phyloP scores from a whole-genome alignment of 2,888 invertebrate genomes.

The Mycalesis mineus region DNA sequence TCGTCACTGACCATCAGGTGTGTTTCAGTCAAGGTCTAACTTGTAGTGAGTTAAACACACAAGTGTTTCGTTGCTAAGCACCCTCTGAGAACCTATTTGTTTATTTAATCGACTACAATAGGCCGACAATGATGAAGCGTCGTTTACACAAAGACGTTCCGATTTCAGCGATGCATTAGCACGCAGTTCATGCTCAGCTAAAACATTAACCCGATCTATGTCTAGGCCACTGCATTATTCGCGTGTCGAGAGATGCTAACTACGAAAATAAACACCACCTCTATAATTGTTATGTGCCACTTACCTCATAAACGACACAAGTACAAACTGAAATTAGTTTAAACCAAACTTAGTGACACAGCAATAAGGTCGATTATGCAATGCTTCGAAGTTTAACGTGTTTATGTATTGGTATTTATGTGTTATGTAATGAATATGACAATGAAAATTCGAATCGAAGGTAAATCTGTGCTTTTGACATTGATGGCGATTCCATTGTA shows the following conservation, averaged over 20 bases:
- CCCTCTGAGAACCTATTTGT: too few relatives aligned
- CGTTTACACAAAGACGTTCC: too few relatives aligned
- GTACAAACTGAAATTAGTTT: neutral
- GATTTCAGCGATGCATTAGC: too few relatives aligned
- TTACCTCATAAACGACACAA: neutral
- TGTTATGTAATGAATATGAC: conserved; percentile 12
- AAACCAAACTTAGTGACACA: neutral
- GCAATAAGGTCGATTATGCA: neutral
- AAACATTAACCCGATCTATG: conserved; percentile 19
- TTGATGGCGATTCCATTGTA: neutral
- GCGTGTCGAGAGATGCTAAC: conserved; percentile 20
- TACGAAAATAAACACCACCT: conserved; percentile 21
- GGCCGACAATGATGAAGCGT: too few relatives aligned
- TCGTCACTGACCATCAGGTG: too few relatives aligned
- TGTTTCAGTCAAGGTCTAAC: too few relatives aligned
- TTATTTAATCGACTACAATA: too few relatives aligned
- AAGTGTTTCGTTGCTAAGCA: too few relatives aligned
- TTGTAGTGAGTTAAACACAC: too few relatives aligned
- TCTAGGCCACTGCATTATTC: conserved; percentile 23
- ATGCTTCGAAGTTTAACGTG: neutral
- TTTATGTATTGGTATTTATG: neutral
- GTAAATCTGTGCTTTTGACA: conserved; percentile 6
- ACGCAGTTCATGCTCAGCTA: neutral
- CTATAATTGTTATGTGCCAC: conserved; percentile 16
- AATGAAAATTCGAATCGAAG: conserved; percentile 13